Base-by-base conservation (phyloP, 2,113 vertebrate genomes). In the Daphoenositta chrysoptera region DNA sequence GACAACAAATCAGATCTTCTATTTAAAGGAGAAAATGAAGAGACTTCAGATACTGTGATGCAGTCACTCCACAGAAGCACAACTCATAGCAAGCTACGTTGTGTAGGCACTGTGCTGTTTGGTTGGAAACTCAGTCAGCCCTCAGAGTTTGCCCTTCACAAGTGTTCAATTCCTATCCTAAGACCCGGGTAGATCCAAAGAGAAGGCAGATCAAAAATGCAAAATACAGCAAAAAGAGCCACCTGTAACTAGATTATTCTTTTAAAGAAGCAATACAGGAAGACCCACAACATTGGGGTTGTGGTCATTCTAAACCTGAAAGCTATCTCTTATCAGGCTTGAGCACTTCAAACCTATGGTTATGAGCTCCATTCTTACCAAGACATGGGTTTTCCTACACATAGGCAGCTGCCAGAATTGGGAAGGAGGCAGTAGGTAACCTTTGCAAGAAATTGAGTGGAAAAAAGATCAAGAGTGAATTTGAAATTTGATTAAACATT, bases 391-490 rank as follows among this genome's bases (percentile, higher is more conserved):
- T 89, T 89, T 69, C 18, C 50, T 77, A 50, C 13, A 27, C 15
- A 37, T 9, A 60, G 63, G 19, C 30, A 68, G 23, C 39, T 80
- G 30, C 16, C 48, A 72, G 15, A 54, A 40, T 35, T 4, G 11
- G 64, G 27, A 78, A 56, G 13, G 3, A 78, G 33, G 9, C 23
- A 84, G 31, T 8, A 60, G 8, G 33, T 39, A 68, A 68, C 4
- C 10, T 45, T 60, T 64, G 35, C 39, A 84, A 91, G 54, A 82
- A 77, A 77, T 1, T 24, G 22, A 4, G 21, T 35, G 13, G 30
- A 23, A 40, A 53, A 64, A 47, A 13, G 0, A 0, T 2, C 35
- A 68, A n/a, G 10, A 13, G 6, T 70, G 13, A 58, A 42, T 76
- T 45, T 58, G 28, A 71, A 92, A 50, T 4, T 22, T 45, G 45